Percentiles rank a stretch among this genome's conserved stretches.
Evolutionary conservation across 2,797 vertebrate species (phyloP).

Genomic region (Falco concolor): DNA sequence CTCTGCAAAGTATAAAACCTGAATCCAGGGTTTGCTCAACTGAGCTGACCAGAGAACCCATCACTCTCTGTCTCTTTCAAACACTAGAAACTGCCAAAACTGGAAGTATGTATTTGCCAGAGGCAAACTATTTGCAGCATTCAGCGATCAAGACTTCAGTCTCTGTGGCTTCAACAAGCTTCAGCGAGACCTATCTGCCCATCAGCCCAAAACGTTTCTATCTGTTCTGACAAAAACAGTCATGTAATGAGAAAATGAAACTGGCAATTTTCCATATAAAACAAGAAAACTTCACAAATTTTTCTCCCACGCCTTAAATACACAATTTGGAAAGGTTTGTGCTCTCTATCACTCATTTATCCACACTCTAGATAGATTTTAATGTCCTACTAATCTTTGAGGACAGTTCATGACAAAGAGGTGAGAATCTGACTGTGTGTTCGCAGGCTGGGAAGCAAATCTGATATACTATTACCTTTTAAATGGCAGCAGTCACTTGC

Average conservation of each 20-base stretch:
- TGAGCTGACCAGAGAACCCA: slow-evolving; percentile 31
- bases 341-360: not conserved
- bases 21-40: not conserved
- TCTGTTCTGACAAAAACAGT: slow-evolving; percentile 57
- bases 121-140: slow-evolving; percentile 50
- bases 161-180: slow-evolving; percentile 59
- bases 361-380: not conserved
- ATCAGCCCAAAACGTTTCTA: slow-evolving; percentile 52
- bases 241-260: slow-evolving; percentile 46
- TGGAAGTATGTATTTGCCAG: slow-evolving; percentile 36
- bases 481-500: not conserved
- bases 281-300: not conserved
- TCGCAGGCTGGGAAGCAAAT: not conserved
- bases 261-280: slow-evolving; percentile 45
- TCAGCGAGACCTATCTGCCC: slow-evolving; percentile 51
- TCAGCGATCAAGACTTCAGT: slow-evolving; percentile 33
- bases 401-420: not conserved
- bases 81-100: slow-evolving; percentile 1
- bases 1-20: not conserved
- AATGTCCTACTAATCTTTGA: not conserved
- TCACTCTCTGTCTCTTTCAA: slow-evolving; percentile 23
- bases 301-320: not conserved
- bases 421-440: not conserved
- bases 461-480: not conserved
- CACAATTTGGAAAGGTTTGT: not conserved